Evolutionary conservation across 2,113 vertebrate genomes (phyloP), one percentile per base, ranked within the genome.

Genomic region (Lycaon pictus): DNA sequence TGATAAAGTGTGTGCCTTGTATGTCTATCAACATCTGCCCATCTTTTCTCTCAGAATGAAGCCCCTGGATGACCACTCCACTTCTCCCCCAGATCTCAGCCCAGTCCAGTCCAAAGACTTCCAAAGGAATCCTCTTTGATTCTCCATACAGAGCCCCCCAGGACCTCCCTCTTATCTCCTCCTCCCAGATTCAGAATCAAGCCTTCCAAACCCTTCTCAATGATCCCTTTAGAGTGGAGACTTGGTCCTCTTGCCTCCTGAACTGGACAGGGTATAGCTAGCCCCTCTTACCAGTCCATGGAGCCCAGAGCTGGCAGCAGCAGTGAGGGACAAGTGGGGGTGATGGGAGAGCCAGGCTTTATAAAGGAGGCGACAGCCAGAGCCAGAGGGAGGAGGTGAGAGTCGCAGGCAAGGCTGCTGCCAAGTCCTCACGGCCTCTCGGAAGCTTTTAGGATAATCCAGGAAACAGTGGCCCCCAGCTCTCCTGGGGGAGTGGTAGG

Each of bases 361-460:
- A 97, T 97, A 92, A 91, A 96, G 84, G 84, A 97, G 96, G 95
- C 29, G 55, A 98, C 95, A 97, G 86, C 90, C 60, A 86, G 87
- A 95, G 82, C 60, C 11, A 80, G 80, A 72, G 96, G 89, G 97
- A 96, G 97, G 89, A 89, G 97, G 96, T 62, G 92, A 93, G 76
- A 93, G 88, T 60, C 32, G n/a, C 3, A 3, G 80, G 95, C 97
- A 98, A 87, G 72, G 96, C 62, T 25, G 96, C 88, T 97, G 98
- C 98, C 98, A 98, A 98, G 90, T 97, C 96, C 97, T 97, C 89
- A 76, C 25, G 95, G 97, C 94, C 97, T 96, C 81, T 77, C 81
- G 74, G 97, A 98, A 98, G 98, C 97, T 97, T 98, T 98, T 98
- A 96, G 97, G 97, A 97, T 98, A 98, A 98, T 98, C 97, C 97